phyloP scores from a whole-genome alignment of 1,140 invertebrate genomes.

The Physella acuta region DNA sequence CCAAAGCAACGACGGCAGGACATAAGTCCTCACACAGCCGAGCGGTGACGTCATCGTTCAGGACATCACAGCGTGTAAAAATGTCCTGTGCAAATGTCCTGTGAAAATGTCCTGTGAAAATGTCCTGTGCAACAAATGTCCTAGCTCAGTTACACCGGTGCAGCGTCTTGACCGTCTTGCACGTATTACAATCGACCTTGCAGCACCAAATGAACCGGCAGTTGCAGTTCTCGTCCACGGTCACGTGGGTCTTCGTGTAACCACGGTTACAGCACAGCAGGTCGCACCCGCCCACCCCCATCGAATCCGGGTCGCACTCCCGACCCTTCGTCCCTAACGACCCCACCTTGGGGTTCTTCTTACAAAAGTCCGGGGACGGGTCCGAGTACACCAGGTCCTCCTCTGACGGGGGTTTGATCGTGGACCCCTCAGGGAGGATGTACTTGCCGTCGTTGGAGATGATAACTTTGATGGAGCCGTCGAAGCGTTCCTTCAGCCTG shows the following conservation, averaged over 20 bases:
- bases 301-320: conserved; percentile 57
- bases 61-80: too few relatives aligned
- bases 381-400: conserved; percentile 86
- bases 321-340: conserved; percentile 50
- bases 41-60: too few relatives aligned
- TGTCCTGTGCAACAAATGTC: too few relatives aligned
- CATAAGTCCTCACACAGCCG: too few relatives aligned
- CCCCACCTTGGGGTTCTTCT: conserved; percentile 41
- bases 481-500: conserved; percentile 78
- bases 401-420: conserved; percentile 75
- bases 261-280: conserved; percentile 61
- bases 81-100: too few relatives aligned
- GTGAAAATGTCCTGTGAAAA: too few relatives aligned
- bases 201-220: conserved; percentile 55
- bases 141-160: conserved; percentile 45
- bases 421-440: conserved; percentile 42
- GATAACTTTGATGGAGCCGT: conserved; percentile 75
- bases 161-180: conserved; percentile 38
- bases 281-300: conserved; percentile 59
- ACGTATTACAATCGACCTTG: conserved; percentile 51
- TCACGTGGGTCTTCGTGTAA: conserved; percentile 35
- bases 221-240: conserved; percentile 47
- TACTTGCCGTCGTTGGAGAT: conserved; percentile 47
- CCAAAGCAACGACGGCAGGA: too few relatives aligned
- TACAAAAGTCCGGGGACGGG: conserved; percentile 89